Base-by-base conservation (phyloP, 2,113 vertebrate species). In the Brienomyrus longianalis region DNA sequence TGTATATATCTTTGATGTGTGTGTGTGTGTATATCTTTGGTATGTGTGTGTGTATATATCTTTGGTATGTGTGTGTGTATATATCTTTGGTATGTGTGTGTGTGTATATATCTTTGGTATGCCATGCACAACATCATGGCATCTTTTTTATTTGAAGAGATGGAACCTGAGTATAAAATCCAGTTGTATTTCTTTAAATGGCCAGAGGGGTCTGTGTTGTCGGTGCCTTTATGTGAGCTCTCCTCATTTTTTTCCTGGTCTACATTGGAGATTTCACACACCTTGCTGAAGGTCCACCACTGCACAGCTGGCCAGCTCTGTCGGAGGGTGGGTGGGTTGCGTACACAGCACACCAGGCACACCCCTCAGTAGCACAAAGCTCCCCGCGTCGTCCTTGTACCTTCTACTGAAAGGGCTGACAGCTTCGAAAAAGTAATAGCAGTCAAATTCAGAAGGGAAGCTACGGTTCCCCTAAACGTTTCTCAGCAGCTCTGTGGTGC, bases 101-200 rank as follows among this genome's bases (percentile, higher is more conserved):
- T 50, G 15, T 54, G 3, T 54, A 39, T 39, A 39, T 39, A 2
- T 39, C 39, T 39, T 39, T 39, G 39, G 52, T 59, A 77, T 43
- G 31, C 31, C 13, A 39, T 3, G 21, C 70, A 77, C 70, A 19
- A 77, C 31, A 77, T 74, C 27, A 39, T 43, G 17, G 35, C n/a
- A 66, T 56, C 5, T 90, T 92, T 91, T 91, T 17, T 19, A 27
- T 83, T 74, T 77, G 10, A 47, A 83, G 66, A 91, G 66, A 84
- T 90, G 91, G 91, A 92, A 91, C 83, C 88, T 91, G 90, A 92
- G 89, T 91, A 54, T 92, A 91, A 70, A 56, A 35, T 74, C 31
- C 19, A 87, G 88, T 88, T 54, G n/a, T 52, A 17, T 88, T 1
- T 51, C 19, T 39, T 19, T 27, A 50, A 89, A 83, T 83, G 27